Base-by-base conservation (phyloP, 2,888 invertebrate genomes). In the Erebia aethiops region DNA sequence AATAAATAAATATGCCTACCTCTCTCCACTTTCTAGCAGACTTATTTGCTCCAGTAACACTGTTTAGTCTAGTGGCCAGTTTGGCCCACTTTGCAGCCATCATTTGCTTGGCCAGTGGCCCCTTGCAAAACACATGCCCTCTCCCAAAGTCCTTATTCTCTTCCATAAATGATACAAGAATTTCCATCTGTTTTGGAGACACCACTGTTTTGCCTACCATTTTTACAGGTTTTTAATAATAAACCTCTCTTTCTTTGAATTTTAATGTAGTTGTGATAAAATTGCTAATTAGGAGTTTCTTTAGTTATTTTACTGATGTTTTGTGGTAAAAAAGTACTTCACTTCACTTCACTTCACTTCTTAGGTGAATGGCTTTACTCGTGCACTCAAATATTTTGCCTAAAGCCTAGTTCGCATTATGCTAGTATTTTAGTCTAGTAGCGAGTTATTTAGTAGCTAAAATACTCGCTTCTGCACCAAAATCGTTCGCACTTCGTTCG, bases 191-290 rank as follows among this genome's bases (percentile, higher is more conserved):
- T 67, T 67, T 51, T 11, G 67, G 67, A 13, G 67, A 61, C 41
- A 67, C 67, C 9, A 67, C 67, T 9, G 67, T 67, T 67, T 67
- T 67, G 51, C 67, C 67, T 5, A 67, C 67, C 67, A 67, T 67
- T 60, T 10, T 67, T 1, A 51, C 11, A n/a, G 52, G 21, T 35
- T 35, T 1, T 11, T 13, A 0, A 14, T 16, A 49, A 16, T 11
- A 11, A 62, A 62, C 13, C 46, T 46, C 46, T 9, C 11, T 18
- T n/a, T 61, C 18, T 13, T 43, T 61, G 9, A 46, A 43, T 4
- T 60, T 10, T 9, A 14, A n/a, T 5, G 51, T 7, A n/a, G 7
- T 51, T 41, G 35, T 35, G n/a, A 10, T 41, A 3, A 3, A 21
- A 21, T 26, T 13, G 13, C 10, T 56, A 21, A 3, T 56, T 3